These are phyloP conservation scores for Belgica antarctica DNA, from an alignment of 2,888 invertebrate genomes.

Conservation along the genomic window DNA sequence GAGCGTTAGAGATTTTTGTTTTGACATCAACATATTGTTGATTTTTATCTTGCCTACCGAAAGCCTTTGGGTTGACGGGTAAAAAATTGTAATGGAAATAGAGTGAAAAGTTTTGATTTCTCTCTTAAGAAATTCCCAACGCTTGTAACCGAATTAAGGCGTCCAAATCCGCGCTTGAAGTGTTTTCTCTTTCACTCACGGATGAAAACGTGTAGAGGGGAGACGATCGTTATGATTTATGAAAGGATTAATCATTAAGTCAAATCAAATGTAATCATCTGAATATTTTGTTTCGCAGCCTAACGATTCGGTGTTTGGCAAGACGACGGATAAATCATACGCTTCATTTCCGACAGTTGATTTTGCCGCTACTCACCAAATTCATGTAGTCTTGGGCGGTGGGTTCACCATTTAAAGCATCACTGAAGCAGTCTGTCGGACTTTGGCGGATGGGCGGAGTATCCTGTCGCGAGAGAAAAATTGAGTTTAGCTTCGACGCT, in stretches of 20 bases:
- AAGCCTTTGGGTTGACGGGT: not conserved
- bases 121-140: too few relatives aligned
- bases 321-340: not conserved
- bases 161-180: not conserved
- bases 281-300: conserved; percentile 27
- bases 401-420: conserved; percentile 51
- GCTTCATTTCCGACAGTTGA: not conserved
- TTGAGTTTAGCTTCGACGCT: not conserved
- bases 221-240: conserved; percentile 27
- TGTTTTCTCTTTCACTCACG: not conserved
- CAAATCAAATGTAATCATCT: conserved; percentile 35
- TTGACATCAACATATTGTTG: conserved; percentile 44
- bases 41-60: conserved; percentile 13
- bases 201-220: not conserved
- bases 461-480: conserved; percentile 29
- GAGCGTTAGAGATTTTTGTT: conserved; percentile 34
- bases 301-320: not conserved
- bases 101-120: not conserved
- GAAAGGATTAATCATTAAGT: conserved; percentile 30
- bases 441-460: conserved; percentile 51
- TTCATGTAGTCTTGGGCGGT: conserved; percentile 54
- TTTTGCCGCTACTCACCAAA: not conserved
- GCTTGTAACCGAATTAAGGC: not conserved
- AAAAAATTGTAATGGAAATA: conserved; percentile 16
- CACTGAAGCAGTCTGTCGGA: conserved; percentile 51